Evolutionary conservation across 2,113 vertebrate genomes (phyloP).

Genomic region (Suncus etruscus): DNA sequence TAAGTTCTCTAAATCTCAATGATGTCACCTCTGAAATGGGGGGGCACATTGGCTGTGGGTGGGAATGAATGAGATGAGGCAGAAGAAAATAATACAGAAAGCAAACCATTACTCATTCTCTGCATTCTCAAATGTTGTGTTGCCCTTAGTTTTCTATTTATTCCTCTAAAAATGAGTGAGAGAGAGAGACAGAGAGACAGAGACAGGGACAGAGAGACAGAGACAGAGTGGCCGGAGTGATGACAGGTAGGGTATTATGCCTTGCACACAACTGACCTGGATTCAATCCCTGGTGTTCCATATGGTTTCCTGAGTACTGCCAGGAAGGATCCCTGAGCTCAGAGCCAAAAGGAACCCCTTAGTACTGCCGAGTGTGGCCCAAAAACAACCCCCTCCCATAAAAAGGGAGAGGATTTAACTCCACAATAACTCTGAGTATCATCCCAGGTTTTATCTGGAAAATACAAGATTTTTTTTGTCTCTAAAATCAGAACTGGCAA

Average conservation of each 20-base stretch:
- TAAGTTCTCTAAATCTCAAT: neutral
- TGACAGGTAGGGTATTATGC: no score
- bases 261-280: no score
- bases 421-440: neutral
- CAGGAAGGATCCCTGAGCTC: no score
- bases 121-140: neutral
- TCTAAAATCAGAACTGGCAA: neutral
- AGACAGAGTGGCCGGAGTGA: no score
- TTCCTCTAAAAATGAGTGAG: neutral
- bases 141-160: neutral
- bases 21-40: neutral
- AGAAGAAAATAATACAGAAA: neutral
- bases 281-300: no score
- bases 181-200: no score
- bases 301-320: no score
- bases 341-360: no score
- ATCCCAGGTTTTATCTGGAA: conserved; percentile 1
- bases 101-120: neutral
- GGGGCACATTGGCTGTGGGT: neutral
- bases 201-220: no score
- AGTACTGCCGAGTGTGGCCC: no score
- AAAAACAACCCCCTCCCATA: no score
- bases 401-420: neutral
- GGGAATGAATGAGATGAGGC: neutral
- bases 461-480: neutral